Evolutionary conservation across 2,888 invertebrate species (phyloP).

Genomic region (Octodonta nipae): DNA sequence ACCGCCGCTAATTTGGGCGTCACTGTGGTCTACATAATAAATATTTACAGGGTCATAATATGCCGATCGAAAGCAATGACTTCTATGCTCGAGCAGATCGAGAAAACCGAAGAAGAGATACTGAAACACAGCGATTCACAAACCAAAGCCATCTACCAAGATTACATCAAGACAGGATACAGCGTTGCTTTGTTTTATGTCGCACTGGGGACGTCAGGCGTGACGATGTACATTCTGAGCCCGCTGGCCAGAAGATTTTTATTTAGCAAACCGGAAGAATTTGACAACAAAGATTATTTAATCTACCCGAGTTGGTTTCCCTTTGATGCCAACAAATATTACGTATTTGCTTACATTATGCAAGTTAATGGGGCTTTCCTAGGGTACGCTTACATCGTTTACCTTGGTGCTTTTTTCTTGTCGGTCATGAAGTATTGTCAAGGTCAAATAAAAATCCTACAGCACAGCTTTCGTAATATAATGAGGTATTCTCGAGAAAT

Average conservation of each 20-base stretch:
- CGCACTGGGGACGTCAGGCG: conserved; percentile 10
- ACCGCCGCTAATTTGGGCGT: conserved; percentile 3
- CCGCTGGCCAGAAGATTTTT: conserved; percentile 12
- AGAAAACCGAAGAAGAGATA: conserved; percentile 10
- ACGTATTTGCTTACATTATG: conserved; percentile 13
- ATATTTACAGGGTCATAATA: conserved; percentile 5
- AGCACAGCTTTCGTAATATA: conserved; percentile 7
- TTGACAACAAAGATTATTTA: conserved; percentile 10
- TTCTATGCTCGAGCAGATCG: conserved; percentile 1
- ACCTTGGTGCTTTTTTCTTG: conserved; percentile 10
- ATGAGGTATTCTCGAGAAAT: conserved; percentile 2
- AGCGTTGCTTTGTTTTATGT: conserved; percentile 11
- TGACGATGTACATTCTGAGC: conserved; percentile 11
- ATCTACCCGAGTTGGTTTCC: conserved; percentile 17
- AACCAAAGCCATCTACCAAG: conserved; percentile 12
- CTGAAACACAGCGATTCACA: conserved; percentile 9
- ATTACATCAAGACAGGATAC: conserved; percentile 8
- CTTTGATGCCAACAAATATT: conserved; percentile 14
- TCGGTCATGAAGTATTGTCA: conserved; percentile 8
- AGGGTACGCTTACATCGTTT: conserved; percentile 10
- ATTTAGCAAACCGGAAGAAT: conserved; percentile 8
- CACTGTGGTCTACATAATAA: conserved; percentile 2
- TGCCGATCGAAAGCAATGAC: conserved; percentile 1
- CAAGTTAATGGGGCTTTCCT: conserved; percentile 13
- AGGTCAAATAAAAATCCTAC: conserved; percentile 9